phyloP scores from a whole-genome alignment of 2,797 vertebrate genomes.

The Octomys mimax region DNA sequence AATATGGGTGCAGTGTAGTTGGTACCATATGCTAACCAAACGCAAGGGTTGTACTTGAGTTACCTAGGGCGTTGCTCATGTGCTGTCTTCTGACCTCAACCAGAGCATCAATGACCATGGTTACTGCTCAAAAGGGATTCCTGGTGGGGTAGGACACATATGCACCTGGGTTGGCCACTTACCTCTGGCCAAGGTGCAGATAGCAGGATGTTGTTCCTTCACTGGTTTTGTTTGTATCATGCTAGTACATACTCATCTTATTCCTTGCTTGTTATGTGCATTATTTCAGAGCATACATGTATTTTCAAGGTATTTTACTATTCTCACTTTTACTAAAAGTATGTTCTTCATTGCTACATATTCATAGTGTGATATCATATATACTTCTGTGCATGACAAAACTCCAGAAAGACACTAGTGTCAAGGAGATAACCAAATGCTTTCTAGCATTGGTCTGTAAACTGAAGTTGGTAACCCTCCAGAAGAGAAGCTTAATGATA shows the following conservation, averaged over 20 bases:
- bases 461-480: no score
- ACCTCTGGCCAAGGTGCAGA: not conserved
- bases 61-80: not conserved
- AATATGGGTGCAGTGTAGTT: not conserved
- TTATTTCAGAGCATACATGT: not conserved
- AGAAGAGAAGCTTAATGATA: no score
- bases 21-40: not conserved
- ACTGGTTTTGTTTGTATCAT: not conserved
- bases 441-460: not conserved
- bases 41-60: not conserved
- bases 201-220: not conserved
- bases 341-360: not conserved
- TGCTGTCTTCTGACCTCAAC: not conserved
- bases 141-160: slow-evolving; percentile 2
- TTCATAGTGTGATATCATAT: not conserved
- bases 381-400: not conserved
- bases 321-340: not conserved
- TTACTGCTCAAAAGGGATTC: not conserved
- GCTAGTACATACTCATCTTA: not conserved
- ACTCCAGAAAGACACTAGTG: not conserved
- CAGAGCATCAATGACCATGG: slow-evolving; percentile 10
- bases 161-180: slow-evolving; percentile 2
- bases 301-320: not conserved
- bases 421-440: not conserved
- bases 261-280: not conserved